phyloP scores from a whole-genome alignment of 2,888 invertebrate species.

The Erpobdella octoculata region DNA sequence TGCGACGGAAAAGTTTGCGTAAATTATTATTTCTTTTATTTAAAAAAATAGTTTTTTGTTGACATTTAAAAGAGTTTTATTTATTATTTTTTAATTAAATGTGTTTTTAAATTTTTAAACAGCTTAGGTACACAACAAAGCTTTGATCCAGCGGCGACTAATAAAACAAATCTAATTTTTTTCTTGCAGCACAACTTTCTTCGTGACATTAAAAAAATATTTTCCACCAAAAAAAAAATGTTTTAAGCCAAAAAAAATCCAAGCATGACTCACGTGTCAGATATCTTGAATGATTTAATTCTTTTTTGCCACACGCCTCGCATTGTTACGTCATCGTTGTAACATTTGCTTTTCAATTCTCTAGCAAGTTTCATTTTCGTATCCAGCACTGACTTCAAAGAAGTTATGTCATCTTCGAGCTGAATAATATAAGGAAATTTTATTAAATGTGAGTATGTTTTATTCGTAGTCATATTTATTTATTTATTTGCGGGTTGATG shows the following conservation, averaged over 20 bases:
- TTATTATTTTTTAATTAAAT: neutral
- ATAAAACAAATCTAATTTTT: neutral
- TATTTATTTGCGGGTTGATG: no score
- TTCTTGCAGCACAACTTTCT: neutral
- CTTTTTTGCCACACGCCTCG: neutral
- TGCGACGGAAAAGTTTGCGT: no score
- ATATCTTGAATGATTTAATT: neutral
- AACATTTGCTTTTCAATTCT: constrained; percentile 9
- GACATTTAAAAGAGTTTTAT: neutral
- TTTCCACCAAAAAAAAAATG: no score
- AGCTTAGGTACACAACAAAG: no score
- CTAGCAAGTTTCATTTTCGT: constrained; percentile 21
- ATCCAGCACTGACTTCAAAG: constrained; percentile 20
- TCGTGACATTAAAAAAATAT: neutral
- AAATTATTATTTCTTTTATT: neutral
- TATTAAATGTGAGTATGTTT: no score
- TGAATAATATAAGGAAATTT: no score
- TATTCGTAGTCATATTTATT: no score
- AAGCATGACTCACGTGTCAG: constrained; percentile 14
- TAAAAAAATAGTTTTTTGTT: neutral
- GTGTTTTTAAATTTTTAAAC: neutral
- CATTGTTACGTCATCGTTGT: neutral
- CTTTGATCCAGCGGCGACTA: no score
- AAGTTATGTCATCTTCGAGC: constrained; percentile 24
- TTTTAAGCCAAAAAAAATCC: no score